Base-by-base conservation (phyloP, 2,888 invertebrate species). In the Dorcus hopei region DNA sequence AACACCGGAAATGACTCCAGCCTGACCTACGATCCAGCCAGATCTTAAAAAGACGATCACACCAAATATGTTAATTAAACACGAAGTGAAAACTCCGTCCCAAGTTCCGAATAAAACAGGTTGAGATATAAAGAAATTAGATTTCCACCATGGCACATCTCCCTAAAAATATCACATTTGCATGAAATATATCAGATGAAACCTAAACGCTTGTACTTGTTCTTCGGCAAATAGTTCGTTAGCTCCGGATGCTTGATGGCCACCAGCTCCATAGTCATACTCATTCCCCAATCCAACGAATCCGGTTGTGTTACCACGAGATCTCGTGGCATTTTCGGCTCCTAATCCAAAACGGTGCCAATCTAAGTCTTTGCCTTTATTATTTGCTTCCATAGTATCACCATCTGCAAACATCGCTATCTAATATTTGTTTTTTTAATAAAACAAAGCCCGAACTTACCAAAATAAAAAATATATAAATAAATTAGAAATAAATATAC, bases 1-100 rank as follows among this genome's bases (percentile, higher is more conserved):
- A 61, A 91, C 84, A 58, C 90, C 92, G 83, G 90, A 86, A 52
- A 91, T 80, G 68, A 92, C 84, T 58, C 93, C 93, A 62, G 93
- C 93, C 79, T 94, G 90, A 42, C 91, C 96, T 52, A 98, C 97
- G 74, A 98, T 94, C 97, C 97, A 98, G 63, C 97, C 97, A 61
- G 96, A 94, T 70, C 97, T 83, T 59, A 98, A 82, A 79, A 98
- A 97, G 61, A 97, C 95, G 77, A 97, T 96, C 0, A 97, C 97
- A 72, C 97, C 97, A 81, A 98, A 95, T 58, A 97, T 94, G 79
- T 97, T 97, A 74, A 97, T 95, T 71, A 98, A 87, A 76, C 96
- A 97, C 52, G 97, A 95, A 55, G 97, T 96, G 77, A 97, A 98
- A 6, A 98, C 97, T 64, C 97, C 97, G 80, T 97, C 97, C 94